Evolutionary conservation across 2,797 vertebrate species (phyloP).

Genomic region (Lepus oiostolus): DNA sequence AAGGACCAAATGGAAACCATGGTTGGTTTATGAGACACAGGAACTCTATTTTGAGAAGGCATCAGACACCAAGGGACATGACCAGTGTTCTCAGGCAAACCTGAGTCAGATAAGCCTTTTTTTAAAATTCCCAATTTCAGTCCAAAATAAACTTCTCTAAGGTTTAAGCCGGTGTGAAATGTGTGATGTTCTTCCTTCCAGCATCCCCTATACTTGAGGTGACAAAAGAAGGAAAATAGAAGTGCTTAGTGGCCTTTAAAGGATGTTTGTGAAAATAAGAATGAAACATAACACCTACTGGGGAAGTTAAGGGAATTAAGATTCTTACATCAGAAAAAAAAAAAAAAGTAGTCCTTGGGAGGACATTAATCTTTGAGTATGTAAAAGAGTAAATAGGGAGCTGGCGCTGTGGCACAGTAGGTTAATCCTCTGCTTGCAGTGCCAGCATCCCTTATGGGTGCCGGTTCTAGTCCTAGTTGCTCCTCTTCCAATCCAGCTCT

Average conservation of each 20-base stretch:
- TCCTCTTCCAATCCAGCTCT: too few relatives aligned
- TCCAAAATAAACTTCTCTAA: slow-evolving; percentile 33
- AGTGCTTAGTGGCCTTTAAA: background rate
- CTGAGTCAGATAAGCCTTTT: slow-evolving; percentile 63
- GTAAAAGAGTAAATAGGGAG: background rate
- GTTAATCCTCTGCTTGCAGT: too few relatives aligned
- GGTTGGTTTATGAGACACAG: slow-evolving; percentile 62
- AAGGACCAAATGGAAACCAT: slow-evolving; percentile 72
- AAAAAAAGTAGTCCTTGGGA: background rate
- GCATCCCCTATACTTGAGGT: background rate
- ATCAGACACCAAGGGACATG: slow-evolving; percentile 14
- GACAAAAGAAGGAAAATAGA: background rate
- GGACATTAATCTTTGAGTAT: background rate
- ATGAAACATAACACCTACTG: background rate
- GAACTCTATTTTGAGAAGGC: slow-evolving; percentile 66
- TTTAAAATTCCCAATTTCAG: slow-evolving; percentile 5
- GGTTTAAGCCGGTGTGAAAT: slow-evolving; percentile 12
- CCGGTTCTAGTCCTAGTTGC: too few relatives aligned
- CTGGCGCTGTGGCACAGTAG: too few relatives aligned
- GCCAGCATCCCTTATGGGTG: too few relatives aligned
- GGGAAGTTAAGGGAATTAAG: background rate
- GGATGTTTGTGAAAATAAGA: background rate
- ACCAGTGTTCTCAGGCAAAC: slow-evolving; percentile 54
- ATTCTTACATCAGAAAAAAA: background rate
- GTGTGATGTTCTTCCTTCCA: background rate